Evolutionary conservation across 2,797 vertebrate genomes (phyloP).

Genomic region (Poeciliopsis infans): DNA sequence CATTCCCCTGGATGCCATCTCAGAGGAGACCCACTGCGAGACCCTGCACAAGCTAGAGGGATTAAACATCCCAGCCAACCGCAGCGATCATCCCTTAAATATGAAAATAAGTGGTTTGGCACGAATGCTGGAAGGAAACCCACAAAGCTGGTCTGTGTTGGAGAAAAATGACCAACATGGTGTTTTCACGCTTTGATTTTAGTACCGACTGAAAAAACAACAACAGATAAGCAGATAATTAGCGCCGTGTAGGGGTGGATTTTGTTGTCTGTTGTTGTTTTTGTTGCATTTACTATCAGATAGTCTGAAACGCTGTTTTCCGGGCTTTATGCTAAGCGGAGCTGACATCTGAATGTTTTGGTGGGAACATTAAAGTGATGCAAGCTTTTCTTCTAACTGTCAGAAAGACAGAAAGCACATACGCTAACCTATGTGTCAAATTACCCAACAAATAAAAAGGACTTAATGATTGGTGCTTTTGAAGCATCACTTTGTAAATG

Average conservation of each 20-base stretch:
- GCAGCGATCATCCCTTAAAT: neutral
- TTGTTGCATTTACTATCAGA: neutral
- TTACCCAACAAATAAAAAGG: neutral
- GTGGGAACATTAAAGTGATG: conserved; percentile 1
- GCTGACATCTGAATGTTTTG: conserved; percentile 9
- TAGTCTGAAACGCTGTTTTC: conserved; percentile 3
- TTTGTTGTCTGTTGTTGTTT: conserved; percentile 8
- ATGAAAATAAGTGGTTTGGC: conserved; percentile 11
- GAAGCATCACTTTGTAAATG: conserved; percentile 2
- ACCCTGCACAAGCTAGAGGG: neutral
- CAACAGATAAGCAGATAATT: conserved; percentile 2
- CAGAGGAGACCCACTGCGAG: neutral
- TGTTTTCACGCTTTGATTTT: conserved; percentile 11
- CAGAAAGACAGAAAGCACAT: neutral
- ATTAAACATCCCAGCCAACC: conserved; percentile 15
- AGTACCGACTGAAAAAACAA: conserved; percentile 14
- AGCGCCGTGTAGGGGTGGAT: neutral
- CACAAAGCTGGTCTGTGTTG: neutral
- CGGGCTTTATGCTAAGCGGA: conserved; percentile 13
- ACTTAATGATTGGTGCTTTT: neutral
- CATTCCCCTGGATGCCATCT: neutral
- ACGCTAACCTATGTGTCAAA: neutral
- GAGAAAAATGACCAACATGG: conserved; percentile 6
- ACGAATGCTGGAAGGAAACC: neutral
- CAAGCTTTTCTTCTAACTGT: conserved; percentile 12